Evolutionary conservation across 2,797 vertebrate genomes (phyloP).

Genomic region (Paratrypauchen microcephalus): DNA sequence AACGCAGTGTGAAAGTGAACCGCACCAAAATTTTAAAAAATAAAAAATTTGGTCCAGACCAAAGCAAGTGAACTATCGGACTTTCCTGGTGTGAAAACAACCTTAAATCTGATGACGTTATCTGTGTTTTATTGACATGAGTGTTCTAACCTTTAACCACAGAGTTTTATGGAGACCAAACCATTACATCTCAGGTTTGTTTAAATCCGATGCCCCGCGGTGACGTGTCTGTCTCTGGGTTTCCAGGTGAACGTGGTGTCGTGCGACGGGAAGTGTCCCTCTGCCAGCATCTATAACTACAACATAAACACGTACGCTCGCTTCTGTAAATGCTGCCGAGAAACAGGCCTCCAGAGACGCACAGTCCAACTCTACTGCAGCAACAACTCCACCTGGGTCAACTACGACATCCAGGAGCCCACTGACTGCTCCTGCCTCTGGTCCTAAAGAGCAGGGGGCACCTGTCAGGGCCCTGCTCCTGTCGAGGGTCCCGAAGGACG

Average conservation of each 20-base stretch:
- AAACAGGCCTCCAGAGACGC: conserved; percentile 90
- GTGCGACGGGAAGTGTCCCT: conserved; percentile 95
- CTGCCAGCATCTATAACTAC: conserved; percentile 99
- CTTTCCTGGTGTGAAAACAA: too few species aligned
- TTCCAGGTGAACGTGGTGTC: conserved; percentile 95
- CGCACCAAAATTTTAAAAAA: too few species aligned
- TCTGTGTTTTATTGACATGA: too few species aligned
- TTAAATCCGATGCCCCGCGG: too few species aligned
- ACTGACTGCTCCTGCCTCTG: conserved; percentile 98
- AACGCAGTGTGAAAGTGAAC: too few species aligned
- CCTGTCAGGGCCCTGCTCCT: background rate
- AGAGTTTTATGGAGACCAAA: too few species aligned
- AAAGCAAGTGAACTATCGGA: too few species aligned
- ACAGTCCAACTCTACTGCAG: conserved; percentile 92
- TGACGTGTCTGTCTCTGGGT: background rate
- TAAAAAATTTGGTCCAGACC: too few species aligned
- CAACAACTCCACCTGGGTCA: conserved; percentile 93
- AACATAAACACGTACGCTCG: conserved; percentile 96
- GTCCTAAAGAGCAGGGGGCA: conserved; percentile 72
- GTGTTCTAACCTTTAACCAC: too few species aligned
- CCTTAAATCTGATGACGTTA: too few species aligned
- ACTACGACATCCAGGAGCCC: conserved; percentile 93
- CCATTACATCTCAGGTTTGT: too few species aligned
- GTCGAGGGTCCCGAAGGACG: background rate
- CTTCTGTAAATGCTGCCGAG: conserved; percentile 98